Conservation (phyloP, 2,113 vertebrate species). For the Toxotes jaculatrix region DNA sequence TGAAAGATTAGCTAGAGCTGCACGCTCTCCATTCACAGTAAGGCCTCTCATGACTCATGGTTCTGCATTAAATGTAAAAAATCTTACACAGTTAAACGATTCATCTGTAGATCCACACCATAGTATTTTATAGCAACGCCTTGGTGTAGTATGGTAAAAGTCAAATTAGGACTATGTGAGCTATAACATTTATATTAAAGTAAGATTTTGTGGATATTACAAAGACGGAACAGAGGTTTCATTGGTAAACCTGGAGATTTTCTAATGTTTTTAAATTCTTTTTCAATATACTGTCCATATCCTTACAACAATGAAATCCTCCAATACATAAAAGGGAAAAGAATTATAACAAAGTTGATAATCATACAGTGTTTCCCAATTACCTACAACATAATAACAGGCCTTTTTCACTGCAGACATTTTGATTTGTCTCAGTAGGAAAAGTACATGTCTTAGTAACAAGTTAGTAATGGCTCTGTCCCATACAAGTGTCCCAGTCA, state of each 20-base stretch:
- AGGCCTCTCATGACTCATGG: neutral
- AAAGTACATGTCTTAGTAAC: no score
- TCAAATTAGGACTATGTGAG: neutral
- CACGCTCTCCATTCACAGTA: neutral
- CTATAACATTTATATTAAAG: neutral
- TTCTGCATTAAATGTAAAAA: neutral
- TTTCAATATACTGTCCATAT: neutral
- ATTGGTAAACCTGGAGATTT: neutral
- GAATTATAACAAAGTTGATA: no score
- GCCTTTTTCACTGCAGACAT: neutral
- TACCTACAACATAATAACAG: neutral
- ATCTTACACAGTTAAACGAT: neutral
- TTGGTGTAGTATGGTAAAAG: neutral
- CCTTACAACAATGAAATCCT: neutral
- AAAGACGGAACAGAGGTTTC: neutral
- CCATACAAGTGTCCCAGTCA: neutral
- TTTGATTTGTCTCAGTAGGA: neutral
- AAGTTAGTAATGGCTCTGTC: neutral
- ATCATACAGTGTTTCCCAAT: no score
- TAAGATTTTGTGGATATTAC: neutral
- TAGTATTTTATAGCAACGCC: neutral
- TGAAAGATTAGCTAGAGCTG: neutral
- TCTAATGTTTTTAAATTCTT: neutral
- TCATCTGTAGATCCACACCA: neutral
- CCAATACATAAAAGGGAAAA: neutral